phyloP scores from a whole-genome alignment of 2,797 vertebrate genomes.

The Setipinna tenuifilis region DNA sequence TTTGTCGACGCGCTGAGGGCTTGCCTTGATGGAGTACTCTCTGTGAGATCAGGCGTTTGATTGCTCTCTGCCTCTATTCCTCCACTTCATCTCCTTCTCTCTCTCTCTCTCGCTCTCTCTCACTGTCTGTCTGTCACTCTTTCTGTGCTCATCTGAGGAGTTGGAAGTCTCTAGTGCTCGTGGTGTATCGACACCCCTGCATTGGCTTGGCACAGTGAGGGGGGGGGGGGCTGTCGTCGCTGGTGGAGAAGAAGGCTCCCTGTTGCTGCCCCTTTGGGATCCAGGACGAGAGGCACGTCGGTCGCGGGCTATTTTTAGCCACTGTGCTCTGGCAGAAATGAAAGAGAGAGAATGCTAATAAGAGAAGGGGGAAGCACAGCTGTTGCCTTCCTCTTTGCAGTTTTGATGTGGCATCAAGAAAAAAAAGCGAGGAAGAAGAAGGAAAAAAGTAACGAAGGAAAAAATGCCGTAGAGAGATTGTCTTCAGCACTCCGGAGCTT shows the following conservation, averaged over 20 bases:
- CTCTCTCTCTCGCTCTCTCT: background rate
- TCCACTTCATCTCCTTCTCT: background rate
- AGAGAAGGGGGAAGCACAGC: conserved; percentile 45
- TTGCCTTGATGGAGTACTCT: conserved; percentile 4
- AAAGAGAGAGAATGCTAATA: conserved; percentile 38
- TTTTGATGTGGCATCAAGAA: conserved; percentile 44
- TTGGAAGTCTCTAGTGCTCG: background rate
- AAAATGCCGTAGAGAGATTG: conserved; percentile 45
- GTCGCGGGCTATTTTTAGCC: conserved; percentile 43
- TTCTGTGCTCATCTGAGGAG: background rate
- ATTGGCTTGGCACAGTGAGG: background rate
- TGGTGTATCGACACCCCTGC: background rate
- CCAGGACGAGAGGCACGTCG: background rate
- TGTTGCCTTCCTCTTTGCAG: conserved; percentile 46
- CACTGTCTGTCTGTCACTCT: background rate
- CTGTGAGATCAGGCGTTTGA: background rate
- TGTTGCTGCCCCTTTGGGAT: background rate
- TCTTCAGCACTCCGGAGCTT: conserved; percentile 39
- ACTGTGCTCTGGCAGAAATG: conserved; percentile 34
- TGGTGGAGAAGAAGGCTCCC: background rate
- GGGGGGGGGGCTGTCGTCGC: no score
- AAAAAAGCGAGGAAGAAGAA: background rate
- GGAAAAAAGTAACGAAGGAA: background rate
- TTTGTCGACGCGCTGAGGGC: background rate
- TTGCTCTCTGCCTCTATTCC: background rate